Percentiles rank a stretch among this genome's conserved stretches.
phyloP scores from a whole-genome alignment of 2,113 vertebrate species.

The Chaetodon auriga region DNA sequence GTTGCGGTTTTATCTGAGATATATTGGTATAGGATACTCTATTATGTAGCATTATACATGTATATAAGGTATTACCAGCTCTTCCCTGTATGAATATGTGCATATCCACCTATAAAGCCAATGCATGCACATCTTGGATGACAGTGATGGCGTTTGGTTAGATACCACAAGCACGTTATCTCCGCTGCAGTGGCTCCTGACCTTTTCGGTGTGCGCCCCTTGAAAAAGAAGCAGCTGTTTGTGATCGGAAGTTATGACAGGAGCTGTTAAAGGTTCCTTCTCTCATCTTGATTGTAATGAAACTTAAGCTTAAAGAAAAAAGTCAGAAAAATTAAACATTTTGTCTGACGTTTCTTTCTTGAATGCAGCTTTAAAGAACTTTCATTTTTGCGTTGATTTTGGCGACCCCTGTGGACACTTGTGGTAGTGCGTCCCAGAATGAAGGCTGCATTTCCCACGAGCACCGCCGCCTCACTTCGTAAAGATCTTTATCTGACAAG shows the following conservation, averaged over 20 bases:
- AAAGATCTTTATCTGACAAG: too few relatives aligned
- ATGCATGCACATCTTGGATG: conserved; percentile 24
- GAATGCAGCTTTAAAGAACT: too few relatives aligned
- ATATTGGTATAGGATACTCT: conserved; percentile 26
- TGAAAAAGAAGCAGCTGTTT: not conserved
- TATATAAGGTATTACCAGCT: not conserved
- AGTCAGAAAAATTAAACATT: too few relatives aligned
- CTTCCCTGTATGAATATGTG: conserved; percentile 4
- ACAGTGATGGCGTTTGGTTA: not conserved
- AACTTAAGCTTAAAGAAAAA: too few relatives aligned
- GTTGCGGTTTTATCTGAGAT: conserved; percentile 47
- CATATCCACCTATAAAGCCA: not conserved
- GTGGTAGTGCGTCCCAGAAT: too few relatives aligned
- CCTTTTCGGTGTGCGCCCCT: not conserved
- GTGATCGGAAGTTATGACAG: not conserved
- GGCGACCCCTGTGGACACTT: too few relatives aligned
- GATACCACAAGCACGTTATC: not conserved
- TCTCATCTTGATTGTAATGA: not conserved
- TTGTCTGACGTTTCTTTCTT: too few relatives aligned
- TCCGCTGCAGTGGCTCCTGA: not conserved
- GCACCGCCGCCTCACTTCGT: too few relatives aligned
- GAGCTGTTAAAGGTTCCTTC: too few relatives aligned
- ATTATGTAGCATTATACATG: conserved; percentile 18
- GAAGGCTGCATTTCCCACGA: too few relatives aligned
- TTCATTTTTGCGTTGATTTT: too few relatives aligned